These are phyloP conservation scores for Eunapius fragilis DNA, from an alignment of 37 sponge, comb jelly and placozoan species.

Conservation along the genomic window DNA sequence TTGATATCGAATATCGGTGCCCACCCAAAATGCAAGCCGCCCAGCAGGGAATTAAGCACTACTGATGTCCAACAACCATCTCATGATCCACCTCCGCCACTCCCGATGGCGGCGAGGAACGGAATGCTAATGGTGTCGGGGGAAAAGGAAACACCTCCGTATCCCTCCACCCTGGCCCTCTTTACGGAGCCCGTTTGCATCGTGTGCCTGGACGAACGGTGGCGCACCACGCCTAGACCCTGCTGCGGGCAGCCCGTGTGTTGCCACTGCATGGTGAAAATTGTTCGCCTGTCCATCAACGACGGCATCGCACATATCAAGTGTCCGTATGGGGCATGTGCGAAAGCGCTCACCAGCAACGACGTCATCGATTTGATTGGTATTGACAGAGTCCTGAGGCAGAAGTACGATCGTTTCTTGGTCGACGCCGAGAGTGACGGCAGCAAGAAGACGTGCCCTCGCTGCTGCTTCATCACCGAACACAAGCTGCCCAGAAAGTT, in stretches of 20 bases:
- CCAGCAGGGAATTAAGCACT: too few relatives aligned
- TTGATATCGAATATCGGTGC: too few relatives aligned
- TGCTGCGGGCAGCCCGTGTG: conserved; percentile 64
- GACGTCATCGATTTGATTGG: neutral
- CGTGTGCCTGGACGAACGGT: too few relatives aligned
- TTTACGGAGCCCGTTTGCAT: too few relatives aligned
- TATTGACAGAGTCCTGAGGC: neutral
- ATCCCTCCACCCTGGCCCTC: too few relatives aligned
- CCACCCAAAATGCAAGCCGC: too few relatives aligned
- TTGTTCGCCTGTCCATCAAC: conserved; percentile 29
- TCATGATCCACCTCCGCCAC: too few relatives aligned
- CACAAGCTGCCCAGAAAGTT: conserved; percentile 35
- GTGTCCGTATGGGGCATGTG: conserved; percentile 68
- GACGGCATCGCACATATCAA: conserved; percentile 46
- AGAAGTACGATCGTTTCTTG: neutral
- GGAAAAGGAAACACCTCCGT: too few relatives aligned
- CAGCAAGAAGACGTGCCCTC: conserved; percentile 63
- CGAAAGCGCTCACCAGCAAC: conserved; percentile 14
- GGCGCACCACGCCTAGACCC: too few relatives aligned
- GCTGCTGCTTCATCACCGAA: conserved; percentile 53
- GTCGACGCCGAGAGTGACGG: neutral
- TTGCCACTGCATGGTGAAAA: conserved; percentile 35
- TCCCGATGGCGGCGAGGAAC: too few relatives aligned
- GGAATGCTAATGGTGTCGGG: too few relatives aligned
- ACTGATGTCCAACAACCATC: too few relatives aligned